Percentiles rank a stretch among this genome's conserved stretches.
phyloP scores from a whole-genome alignment of 2,888 invertebrate species.

The Kuschelorhynchus macadamiae region DNA sequence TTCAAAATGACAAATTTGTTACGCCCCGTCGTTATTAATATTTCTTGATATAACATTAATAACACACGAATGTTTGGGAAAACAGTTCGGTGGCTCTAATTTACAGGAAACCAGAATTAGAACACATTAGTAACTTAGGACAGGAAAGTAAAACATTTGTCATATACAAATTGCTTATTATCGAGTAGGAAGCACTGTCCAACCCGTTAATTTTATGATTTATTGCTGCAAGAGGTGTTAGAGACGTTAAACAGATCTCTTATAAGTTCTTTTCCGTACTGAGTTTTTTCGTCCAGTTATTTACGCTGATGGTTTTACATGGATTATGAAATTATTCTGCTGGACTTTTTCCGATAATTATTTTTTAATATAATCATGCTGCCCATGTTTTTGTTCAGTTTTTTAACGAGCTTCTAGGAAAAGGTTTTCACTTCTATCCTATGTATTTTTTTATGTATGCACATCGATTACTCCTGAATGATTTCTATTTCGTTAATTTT shows the following conservation, averaged over 20 bases:
- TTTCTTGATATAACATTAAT: constrained; percentile 46
- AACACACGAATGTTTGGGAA: constrained; percentile 41
- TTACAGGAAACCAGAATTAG: constrained; percentile 46
- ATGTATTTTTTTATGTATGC: too few relatives aligned
- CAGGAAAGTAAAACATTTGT: constrained; percentile 41
- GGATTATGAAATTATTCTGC: neutral
- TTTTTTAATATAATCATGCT: too few relatives aligned
- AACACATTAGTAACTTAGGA: constrained; percentile 42
- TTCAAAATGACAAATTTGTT: constrained; percentile 34
- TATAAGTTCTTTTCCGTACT: constrained; percentile 6
- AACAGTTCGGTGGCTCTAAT: constrained; percentile 39
- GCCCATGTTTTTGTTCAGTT: too few relatives aligned
- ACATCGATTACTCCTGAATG: too few relatives aligned
- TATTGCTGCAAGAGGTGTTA: constrained; percentile 22
- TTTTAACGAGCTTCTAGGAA: too few relatives aligned
- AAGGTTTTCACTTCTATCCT: too few relatives aligned
- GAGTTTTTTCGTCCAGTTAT: constrained; percentile 19
- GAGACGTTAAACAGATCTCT: constrained; percentile 30
- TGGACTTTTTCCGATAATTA: too few relatives aligned
- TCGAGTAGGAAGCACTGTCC: constrained; percentile 46
- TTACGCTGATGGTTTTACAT: constrained; percentile 9
- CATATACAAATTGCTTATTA: constrained; percentile 47
- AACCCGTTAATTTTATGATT: constrained; percentile 30
- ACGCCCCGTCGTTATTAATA: constrained; percentile 44
- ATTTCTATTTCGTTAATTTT: too few relatives aligned